A percentile compares a stretch with the other conserved stretches of the same genome.
Evolutionary conservation across 1,140 invertebrate species (phyloP).

Genomic region (Potamilus streckersoni): DNA sequence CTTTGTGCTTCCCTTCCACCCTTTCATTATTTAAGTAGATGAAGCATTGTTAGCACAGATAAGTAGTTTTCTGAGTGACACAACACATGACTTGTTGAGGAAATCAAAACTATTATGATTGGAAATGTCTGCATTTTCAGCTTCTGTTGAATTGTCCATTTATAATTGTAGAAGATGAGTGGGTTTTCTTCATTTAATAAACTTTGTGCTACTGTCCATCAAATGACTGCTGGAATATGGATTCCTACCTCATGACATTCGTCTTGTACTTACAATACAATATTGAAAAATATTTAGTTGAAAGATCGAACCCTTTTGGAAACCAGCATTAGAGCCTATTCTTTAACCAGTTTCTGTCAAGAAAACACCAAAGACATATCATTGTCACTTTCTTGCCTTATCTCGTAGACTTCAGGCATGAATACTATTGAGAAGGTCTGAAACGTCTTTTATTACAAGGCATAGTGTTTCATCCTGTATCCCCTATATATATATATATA

Average conservation of each 20-base stretch:
- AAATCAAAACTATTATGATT: background rate
- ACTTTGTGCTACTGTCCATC: no score
- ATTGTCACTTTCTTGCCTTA: slow-evolving; percentile 4
- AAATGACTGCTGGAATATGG: background rate
- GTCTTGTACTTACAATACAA: background rate
- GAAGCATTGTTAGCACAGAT: background rate
- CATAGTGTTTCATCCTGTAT: background rate
- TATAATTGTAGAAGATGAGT: background rate
- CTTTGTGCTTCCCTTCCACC: background rate
- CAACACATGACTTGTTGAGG: background rate
- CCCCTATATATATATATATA: background rate
- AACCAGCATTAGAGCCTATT: slow-evolving; percentile 5
- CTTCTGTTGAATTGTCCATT: background rate
- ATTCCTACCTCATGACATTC: background rate
- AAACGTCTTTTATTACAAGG: background rate
- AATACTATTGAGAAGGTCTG: background rate
- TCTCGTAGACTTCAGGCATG: background rate
- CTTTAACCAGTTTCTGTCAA: slow-evolving; percentile 12
- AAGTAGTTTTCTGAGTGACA: background rate
- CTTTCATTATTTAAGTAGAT: no score
- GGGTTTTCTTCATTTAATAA: background rate
- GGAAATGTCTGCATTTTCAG: background rate
- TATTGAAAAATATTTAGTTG: background rate
- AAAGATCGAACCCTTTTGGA: slow-evolving; percentile 8
- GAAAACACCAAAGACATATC: slow-evolving; percentile 1